Conservation (phyloP, 2,113 vertebrate species). For the Petrocephalus zakoni region DNA sequence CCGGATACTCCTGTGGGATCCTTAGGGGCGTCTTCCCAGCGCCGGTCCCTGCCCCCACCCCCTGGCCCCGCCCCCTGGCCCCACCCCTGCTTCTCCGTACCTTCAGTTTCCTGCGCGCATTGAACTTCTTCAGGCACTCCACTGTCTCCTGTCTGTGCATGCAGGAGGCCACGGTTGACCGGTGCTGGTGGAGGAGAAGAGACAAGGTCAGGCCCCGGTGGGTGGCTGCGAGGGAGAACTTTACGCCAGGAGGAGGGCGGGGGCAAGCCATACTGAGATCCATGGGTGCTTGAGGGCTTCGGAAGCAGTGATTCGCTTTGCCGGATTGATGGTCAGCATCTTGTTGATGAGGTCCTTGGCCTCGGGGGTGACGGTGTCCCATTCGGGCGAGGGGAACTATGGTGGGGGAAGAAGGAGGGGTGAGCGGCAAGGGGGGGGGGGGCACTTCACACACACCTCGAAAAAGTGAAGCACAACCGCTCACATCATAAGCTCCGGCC, state of each 20-base stretch:
- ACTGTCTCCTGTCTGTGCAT: conserved; percentile 97
- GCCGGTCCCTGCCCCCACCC: not conserved
- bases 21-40: not conserved
- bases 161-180: conserved; percentile 90
- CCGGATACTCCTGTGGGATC: not conserved
- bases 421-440: not conserved
- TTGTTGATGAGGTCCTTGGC: conserved; percentile 96
- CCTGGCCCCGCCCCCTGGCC: not conserved
- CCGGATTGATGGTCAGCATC: conserved; percentile 92
- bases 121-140: conserved; percentile 96
- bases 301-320: conserved; percentile 84
- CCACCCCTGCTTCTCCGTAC: conserved; percentile 47
- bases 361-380: conserved; percentile 93
- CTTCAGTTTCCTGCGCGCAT: conserved; percentile 91
- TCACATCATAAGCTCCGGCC: conserved; percentile 54
- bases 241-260: not conserved
- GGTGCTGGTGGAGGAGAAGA: conserved; percentile 65
- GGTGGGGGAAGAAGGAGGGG: conserved; percentile 14
- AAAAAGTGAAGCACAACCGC: not conserved
- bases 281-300: conserved; percentile 92
- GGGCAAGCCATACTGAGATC: conserved; percentile 74
- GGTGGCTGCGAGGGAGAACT: not conserved
- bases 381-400: conserved; percentile 91
- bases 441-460: not conserved
- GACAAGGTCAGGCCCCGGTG: not conserved